Evolutionary conservation across 2,888 invertebrate genomes (phyloP), one percentile per base, ranked within the genome.

Genomic region (Seira musarum): DNA sequence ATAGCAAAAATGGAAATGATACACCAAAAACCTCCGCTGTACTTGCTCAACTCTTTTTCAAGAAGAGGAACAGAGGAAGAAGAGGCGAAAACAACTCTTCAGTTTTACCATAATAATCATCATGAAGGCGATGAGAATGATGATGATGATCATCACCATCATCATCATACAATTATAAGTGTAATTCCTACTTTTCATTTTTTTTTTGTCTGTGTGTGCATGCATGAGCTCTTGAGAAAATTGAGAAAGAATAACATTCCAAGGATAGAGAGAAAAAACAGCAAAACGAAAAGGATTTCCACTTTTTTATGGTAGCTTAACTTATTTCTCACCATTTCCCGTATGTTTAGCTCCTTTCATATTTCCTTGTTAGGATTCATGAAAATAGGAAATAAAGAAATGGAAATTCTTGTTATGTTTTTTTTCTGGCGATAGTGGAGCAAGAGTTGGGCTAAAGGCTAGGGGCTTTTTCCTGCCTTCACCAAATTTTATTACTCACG

Each of bases 151-250:
- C 60, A 65, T 73, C 15, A 75, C 63, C 68, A 70, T 60, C 35
- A 61, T 70, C 70, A 40, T 68, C 76, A 69, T 35, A 76, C 76
- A 76, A 69, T 76, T 76, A 76, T 76, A 69, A 76, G 40, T 21
- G 53, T 69, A 69, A 76, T 76, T 68, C 68, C 69, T 64, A 49
- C 64, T 25, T 76, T 60, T 69, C 40, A 1, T 15, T 24, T 40
- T 21, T 35, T 40, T 21, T 71, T 40, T 13, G 19, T 2, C 17
- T 13, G 46, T 53, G 69, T 69, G 69, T 76, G 76, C 69, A 76
- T 76, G 76, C 76, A 76, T 76, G 76, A 76, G 69, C 76, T 76
- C 76, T 76, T 61, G 76, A 76, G 76, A 76, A 76, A 76, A 76
- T 76, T 76, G 76, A 40, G 76, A 76, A 69, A 76, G 76, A 76